Base-by-base conservation (phyloP, 2,113 vertebrate species). In the Channa argus region DNA sequence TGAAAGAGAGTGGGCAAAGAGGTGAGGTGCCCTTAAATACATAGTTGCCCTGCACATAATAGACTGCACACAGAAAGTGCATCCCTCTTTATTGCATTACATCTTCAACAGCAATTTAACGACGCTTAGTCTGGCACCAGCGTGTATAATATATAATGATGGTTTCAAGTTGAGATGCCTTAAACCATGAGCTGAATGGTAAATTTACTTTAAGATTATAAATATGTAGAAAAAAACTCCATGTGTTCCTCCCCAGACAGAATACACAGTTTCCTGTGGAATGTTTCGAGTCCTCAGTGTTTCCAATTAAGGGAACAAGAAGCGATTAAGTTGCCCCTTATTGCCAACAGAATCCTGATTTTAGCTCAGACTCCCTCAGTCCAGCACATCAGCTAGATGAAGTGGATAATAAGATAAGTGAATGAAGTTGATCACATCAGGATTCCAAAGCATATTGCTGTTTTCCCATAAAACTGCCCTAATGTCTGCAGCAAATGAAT, bases 361-460 rank as follows among this genome's bases (percentile, higher is more conserved):
- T 64, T 9, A 53, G 36, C 60, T 38, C 36, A 43, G 65, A 63
- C 51, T 71, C 51, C 49, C 45, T 43, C 6, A 8, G 52, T 74
- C 37, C 7, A 47, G 38, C 71, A 44, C 58, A 64, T 71, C 45
- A 64, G 7, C 34, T 47, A 44, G 56, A 60, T 71, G 45, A 74
- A 74, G 63, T 78, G 47, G 61, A 60, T 69, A 68, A 74, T 44
- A 63, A 64, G 41, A 60, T 64, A 58, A 79, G 63, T 63, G 54
- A 73, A 88, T 63, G 12, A 58, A 77, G 66, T 55, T 71, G 53
- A 83, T 82, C 64, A 41, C 64, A 81, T 83, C 47, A 71, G 49
- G 59, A 80, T 58, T 45, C 62, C 45, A 55, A 8, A 47, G 56
- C 64, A 63, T 15, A 46, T 66, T 64, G 43, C 54, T 41, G 15